A percentile compares a stretch with the other conserved stretches of the same genome.
phyloP scores from a whole-genome alignment of 2,888 invertebrate species.

The Trilocha varians region DNA sequence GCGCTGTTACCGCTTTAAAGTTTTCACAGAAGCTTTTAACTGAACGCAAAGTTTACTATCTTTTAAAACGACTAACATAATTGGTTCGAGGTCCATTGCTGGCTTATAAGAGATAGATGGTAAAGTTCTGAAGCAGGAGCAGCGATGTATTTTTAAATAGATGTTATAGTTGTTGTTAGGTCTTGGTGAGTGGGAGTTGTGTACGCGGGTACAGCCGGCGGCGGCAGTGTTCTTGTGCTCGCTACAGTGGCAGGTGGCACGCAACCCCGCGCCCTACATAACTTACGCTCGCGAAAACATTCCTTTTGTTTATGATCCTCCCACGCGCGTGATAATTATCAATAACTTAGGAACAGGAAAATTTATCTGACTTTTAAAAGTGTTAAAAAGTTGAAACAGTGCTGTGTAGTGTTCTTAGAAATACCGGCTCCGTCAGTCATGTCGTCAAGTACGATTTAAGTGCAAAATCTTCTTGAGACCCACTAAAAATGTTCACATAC shows the following conservation, averaged over 20 bases:
- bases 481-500: slow-evolving; percentile 43
- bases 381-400: slow-evolving; percentile 43
- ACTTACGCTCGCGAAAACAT: slow-evolving; percentile 56
- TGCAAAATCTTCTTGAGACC: slow-evolving; percentile 50
- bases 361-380: slow-evolving; percentile 29
- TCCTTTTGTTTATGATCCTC: slow-evolving; percentile 53
- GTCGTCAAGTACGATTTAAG: slow-evolving; percentile 58
- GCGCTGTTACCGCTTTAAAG: background rate
- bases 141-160: slow-evolving; percentile 16
- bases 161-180: slow-evolving; percentile 6
- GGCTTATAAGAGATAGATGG: background rate
- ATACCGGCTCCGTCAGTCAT: slow-evolving; percentile 50
- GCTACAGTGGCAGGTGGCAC: slow-evolving; percentile 60
- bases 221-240: slow-evolving; percentile 63
- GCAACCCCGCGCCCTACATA: slow-evolving; percentile 33
- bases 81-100: slow-evolving; percentile 25
- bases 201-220: slow-evolving; percentile 40
- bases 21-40: background rate
- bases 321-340: slow-evolving; percentile 14
- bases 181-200: slow-evolving; percentile 38
- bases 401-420: slow-evolving; percentile 58
- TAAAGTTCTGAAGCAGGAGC: background rate
- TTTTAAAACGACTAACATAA: too few species aligned
- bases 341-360: slow-evolving; percentile 18
- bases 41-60: background rate